Percentiles rank a stretch among this genome's conserved stretches.
Conservation (phyloP, 2,888 invertebrate species). For the Drosophila hamatofila region DNA sequence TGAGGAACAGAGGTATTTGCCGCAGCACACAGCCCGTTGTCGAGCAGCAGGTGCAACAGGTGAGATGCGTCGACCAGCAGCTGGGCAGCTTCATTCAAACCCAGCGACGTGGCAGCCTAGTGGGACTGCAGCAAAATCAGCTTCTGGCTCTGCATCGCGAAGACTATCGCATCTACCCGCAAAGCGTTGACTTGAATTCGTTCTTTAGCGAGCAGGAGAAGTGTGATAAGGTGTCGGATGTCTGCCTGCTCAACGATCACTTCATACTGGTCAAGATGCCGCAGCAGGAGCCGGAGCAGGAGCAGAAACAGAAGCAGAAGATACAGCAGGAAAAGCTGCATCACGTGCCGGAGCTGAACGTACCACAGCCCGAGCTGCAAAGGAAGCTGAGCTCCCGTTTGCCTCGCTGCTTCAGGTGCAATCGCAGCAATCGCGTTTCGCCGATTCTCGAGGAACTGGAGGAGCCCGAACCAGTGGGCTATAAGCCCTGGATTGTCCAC, state of each 20-base stretch:
- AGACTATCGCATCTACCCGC: constrained; percentile 74
- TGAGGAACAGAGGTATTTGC: constrained; percentile 41
- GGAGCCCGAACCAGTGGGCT: constrained; percentile 8
- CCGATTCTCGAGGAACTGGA: constrained; percentile 65
- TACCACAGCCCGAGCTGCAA: constrained; percentile 1
- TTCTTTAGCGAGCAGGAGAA: constrained; percentile 71
- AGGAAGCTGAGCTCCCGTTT: constrained; percentile 43
- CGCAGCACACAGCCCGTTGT: constrained; percentile 5
- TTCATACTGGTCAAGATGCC: constrained; percentile 84
- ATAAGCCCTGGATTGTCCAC: constrained; percentile 33
- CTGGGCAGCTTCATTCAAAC: constrained; percentile 15
- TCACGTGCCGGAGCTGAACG: not conserved
- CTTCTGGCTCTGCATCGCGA: constrained; percentile 19
- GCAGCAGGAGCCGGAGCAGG: not conserved
- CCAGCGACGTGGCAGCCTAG: constrained; percentile 17
- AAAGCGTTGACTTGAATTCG: constrained; percentile 65
- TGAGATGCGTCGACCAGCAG: constrained; percentile 32
- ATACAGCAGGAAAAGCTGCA: not conserved
- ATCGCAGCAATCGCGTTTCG: constrained; percentile 68
- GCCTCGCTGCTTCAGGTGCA: constrained; percentile 64
- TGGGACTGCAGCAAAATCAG: constrained; percentile 28
- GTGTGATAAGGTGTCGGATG: constrained; percentile 76
- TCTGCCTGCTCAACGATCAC: constrained; percentile 82
- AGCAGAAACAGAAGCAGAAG: not conserved
- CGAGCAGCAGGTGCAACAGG: constrained; percentile 20